Evolutionary conservation across 1,140 invertebrate genomes (phyloP), one percentile per base, ranked within the genome.

Genomic region (Psilanteris sp.): DNA sequence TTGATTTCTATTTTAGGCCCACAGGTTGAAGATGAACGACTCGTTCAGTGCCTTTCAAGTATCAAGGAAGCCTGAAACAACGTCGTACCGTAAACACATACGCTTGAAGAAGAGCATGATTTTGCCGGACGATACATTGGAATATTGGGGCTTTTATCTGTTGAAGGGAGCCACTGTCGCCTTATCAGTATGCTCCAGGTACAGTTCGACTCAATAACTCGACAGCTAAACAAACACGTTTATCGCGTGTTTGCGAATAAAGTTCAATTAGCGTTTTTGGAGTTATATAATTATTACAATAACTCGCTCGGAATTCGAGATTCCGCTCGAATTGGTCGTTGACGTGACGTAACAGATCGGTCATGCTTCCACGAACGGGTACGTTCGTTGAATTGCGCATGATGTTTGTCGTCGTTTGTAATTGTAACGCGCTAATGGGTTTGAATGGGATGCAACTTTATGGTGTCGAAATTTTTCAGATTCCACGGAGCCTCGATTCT

Each of bases 91-190:
- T 24, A 95, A 94, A 86, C 93, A 94, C 80, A 92, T 95, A 73
- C 88, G 91, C 64, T 87, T 96, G 78, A 93, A 92, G 79, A 95
- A 96, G 81, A 94, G 93, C 31, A 94, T 96, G 92, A 91, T 87
- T 5, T 85, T 96, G 68, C 93, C 94, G 0, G 95, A 96, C 86
- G 95, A 96, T 79, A 94, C 94, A 13, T 88, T 96, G 22, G 94
- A 96, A 84, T 96, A 96, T 86, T 96, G 94, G 94, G 94, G 95
- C 13, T 96, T 96, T 89, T 96, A 94, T 87, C 84, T 96, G 8
- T 89, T 94, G 13, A 91, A 91, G 83, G 94, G 94, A 9, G 93
- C 94, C 7, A 91, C 89, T 8, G 93, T 96, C 1, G 90, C 90
- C 37, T 86, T 96, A 4, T 94, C 93, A 72, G 92, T 94, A 24